These are phyloP conservation scores for Emmelina monodactyla DNA, from an alignment of 2,888 invertebrate species.

Conservation along the genomic window DNA sequence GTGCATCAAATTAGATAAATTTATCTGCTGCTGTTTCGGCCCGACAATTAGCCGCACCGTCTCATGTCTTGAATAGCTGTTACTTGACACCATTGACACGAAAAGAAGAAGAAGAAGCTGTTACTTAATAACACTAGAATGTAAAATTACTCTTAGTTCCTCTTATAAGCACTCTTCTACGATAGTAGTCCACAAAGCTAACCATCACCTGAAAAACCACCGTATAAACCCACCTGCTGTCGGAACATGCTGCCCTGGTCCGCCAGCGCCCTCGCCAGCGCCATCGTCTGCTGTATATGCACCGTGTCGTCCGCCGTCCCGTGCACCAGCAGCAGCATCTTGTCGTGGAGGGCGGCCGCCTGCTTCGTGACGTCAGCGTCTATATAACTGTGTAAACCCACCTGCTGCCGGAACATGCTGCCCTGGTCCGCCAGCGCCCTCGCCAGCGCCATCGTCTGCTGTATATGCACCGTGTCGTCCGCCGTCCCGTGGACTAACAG, in stretches of 20 bases:
- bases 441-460: slow-evolving; percentile 92
- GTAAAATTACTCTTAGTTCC: no score
- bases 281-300: slow-evolving; percentile 94
- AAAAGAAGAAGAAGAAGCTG: no score
- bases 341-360: slow-evolving; percentile 79
- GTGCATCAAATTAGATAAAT: no score
- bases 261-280: slow-evolving; percentile 84
- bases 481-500: slow-evolving; percentile 94
- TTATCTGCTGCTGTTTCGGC: no score
- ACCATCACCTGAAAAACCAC: no score
- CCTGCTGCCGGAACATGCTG: slow-evolving; percentile 92
- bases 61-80: no score
- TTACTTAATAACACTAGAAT: no score
- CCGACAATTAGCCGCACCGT: no score
- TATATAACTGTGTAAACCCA: no score
- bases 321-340: slow-evolving; percentile 90
- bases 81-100: no score
- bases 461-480: slow-evolving; percentile 95
- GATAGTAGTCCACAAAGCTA: no score
- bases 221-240: slow-evolving; percentile 88
- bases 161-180: no score
- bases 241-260: slow-evolving; percentile 88
- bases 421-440: slow-evolving; percentile 85
- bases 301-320: slow-evolving; percentile 92
- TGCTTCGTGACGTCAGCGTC: slow-evolving; percentile 90